A percentile compares a stretch with the other conserved stretches of the same genome.
phyloP scores from a whole-genome alignment of 2,797 vertebrate genomes.

The Amblyraja radiata region DNA sequence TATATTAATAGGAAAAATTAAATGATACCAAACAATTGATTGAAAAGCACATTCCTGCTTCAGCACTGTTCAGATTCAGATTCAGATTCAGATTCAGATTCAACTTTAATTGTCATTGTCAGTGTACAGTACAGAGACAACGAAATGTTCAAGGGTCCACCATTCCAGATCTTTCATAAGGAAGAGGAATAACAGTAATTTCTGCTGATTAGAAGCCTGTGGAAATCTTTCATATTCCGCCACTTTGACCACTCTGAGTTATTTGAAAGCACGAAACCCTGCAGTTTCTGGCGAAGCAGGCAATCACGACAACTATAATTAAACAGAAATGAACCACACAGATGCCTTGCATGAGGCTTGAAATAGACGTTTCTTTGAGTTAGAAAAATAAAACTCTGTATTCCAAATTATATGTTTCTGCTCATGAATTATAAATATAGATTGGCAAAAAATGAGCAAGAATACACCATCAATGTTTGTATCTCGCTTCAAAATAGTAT shows the following conservation, averaged over 20 bases:
- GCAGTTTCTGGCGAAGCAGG: slow-evolving; percentile 17
- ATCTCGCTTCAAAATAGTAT: background rate
- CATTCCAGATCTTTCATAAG: background rate
- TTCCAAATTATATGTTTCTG: background rate
- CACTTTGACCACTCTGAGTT: background rate
- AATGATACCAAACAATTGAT: background rate
- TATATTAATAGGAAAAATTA: background rate
- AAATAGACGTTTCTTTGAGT: background rate
- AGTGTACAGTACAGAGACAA: no score
- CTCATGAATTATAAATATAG: slow-evolving; percentile 14
- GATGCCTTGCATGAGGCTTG: slow-evolving; percentile 11
- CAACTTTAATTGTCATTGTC: no score
- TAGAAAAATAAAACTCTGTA: background rate
- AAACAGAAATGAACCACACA: slow-evolving; percentile 26
- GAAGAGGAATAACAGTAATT: background rate
- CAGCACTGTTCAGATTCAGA: no score
- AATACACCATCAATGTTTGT: background rate
- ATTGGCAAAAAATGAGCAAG: background rate
- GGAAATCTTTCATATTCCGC: background rate
- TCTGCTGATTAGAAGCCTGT: background rate
- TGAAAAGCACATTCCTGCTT: background rate
- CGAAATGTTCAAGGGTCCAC: background rate
- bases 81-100: no score
- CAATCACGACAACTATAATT: background rate
- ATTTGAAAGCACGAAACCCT: slow-evolving; percentile 1